These are phyloP conservation scores for Hylaea fasciaria DNA, from an alignment of 2,888 invertebrate species.

Conservation along the genomic window DNA sequence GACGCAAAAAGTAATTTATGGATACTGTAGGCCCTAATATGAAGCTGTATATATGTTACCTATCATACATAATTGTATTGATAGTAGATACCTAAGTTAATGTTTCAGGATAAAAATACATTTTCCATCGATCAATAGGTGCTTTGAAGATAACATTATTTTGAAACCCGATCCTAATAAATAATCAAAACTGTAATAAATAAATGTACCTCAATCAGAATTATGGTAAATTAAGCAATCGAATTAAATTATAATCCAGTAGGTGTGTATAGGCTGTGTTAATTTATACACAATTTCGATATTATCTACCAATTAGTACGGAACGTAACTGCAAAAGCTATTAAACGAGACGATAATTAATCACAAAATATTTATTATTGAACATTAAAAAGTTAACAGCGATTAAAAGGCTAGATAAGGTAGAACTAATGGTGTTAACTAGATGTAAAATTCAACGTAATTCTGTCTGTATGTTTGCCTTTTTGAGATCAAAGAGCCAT, in stretches of 20 bases:
- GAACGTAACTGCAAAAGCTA: slow-evolving; percentile 18
- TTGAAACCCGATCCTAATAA: background rate
- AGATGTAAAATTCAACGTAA: background rate
- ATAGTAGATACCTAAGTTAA: too few species aligned
- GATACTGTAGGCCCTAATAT: too few species aligned
- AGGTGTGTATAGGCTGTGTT: slow-evolving; percentile 8
- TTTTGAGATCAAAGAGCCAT: too few species aligned
- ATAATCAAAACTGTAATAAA: slow-evolving; percentile 11
- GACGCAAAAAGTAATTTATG: too few species aligned
- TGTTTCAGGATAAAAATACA: too few species aligned
- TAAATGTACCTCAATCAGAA: background rate
- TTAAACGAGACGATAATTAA: slow-evolving; percentile 23
- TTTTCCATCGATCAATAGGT: background rate
- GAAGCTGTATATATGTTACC: too few species aligned
- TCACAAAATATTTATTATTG: slow-evolving; percentile 16
- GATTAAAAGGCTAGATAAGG: slow-evolving; percentile 20
- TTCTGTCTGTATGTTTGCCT: background rate
- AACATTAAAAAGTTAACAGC: slow-evolving; percentile 22
- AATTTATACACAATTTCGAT: slow-evolving; percentile 13
- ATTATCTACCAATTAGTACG: slow-evolving; percentile 29
- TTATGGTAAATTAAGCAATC: slow-evolving; percentile 24
- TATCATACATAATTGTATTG: too few species aligned
- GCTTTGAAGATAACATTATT: background rate
- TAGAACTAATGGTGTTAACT: slow-evolving; percentile 3
- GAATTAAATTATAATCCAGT: slow-evolving; percentile 7